Base-by-base conservation (phyloP, 2,797 vertebrate species). In the Spea hammondii region DNA sequence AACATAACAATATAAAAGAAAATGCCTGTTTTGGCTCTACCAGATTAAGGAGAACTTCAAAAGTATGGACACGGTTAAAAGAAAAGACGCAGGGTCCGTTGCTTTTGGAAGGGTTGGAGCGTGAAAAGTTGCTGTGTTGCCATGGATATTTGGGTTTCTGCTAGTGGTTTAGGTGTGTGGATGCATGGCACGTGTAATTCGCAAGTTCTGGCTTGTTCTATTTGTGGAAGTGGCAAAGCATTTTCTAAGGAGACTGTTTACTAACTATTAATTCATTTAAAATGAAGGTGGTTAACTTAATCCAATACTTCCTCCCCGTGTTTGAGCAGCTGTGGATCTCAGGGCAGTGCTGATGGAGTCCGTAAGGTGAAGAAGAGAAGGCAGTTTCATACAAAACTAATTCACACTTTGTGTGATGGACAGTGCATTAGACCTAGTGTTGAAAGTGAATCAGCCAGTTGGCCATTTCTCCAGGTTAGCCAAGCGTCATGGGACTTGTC, bases 181-280 rank as follows among this genome's bases (percentile, higher is more conserved):
- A 74, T 64, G 68, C 54, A 62, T 66, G 14, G 13, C n/a, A 69
- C 45, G 70, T 57, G 50, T 49, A 59, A 77, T 81, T 69, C 67
- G 73, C 62, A 48, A 60, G 60, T 53, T 4, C 54, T 47, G 12
- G 68, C 72, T 65, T 57, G 75, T 70, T 82, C 80, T 82, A 74
- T 82, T 74, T 82, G 65, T 77, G 71, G 75, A 78, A 82, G 51
- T 47, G 48, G 48, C 71, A 55, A 67, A 6, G 53, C 64, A 32
- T 67, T 71, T 76, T 76, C 57, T 32, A 65, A 60, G 67, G 65
- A 65, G 73, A 76, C 55, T 70, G 60, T 77, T 74, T 68, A 53
- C 65, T 82, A 82, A 82, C 74, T 77, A 74, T 75, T 53, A 4
- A 8, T 69, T 78, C 14, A 78, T 82, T 70, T 74, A n/a, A 67